Conservation (phyloP, 2,888 invertebrate species). For the Rhingia campestris region DNA sequence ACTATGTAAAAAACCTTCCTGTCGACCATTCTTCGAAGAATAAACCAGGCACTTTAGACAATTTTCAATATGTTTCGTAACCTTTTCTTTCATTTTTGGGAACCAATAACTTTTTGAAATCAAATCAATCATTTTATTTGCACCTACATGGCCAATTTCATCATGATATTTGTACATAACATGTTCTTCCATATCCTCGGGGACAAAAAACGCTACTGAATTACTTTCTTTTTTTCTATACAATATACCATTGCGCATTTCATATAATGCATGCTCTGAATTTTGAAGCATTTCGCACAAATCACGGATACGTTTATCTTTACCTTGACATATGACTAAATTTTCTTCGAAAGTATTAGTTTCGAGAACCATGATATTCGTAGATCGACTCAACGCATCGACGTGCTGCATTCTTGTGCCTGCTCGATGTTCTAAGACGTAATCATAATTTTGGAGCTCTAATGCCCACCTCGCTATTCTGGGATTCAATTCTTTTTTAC, state of each 20-base stretch:
- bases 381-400: conserved; percentile 13
- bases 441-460: too few species aligned
- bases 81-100: too few species aligned
- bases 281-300: conserved; percentile 23
- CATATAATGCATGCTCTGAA: conserved; percentile 15
- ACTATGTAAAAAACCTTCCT: conserved; percentile 10
- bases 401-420: too few species aligned
- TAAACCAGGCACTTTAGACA: too few species aligned
- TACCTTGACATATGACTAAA: conserved; percentile 5
- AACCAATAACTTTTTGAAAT: too few species aligned
- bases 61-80: too few species aligned
- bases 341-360: conserved; percentile 37
- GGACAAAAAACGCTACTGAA: conserved; percentile 20
- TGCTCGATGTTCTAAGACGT: too few species aligned
- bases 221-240: conserved; percentile 18
- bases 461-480: too few species aligned
- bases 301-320: conserved; percentile 5
- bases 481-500: not conserved
- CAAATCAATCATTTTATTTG: too few species aligned
- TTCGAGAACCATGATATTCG: conserved; percentile 28
- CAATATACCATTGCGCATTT: conserved; percentile 25
- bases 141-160: too few species aligned
- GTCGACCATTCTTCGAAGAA: too few species aligned
- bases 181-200: conserved; percentile 15
- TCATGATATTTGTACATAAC: conserved; percentile 12